Base-by-base conservation (phyloP, 2,888 invertebrate species). In the Drosophila kuntzei region DNA sequence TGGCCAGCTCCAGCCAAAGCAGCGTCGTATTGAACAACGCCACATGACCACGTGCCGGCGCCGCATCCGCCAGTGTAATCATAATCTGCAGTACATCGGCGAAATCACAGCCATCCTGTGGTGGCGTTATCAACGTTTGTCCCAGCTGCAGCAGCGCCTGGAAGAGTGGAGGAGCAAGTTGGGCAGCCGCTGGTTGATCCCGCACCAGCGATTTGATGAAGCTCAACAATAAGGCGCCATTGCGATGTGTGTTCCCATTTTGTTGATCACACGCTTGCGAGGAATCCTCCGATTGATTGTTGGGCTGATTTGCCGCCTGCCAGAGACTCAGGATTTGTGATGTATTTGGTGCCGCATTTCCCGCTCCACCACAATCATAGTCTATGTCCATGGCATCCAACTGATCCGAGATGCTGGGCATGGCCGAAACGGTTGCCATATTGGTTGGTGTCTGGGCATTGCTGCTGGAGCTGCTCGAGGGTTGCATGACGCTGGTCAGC, bases 11-110 rank as follows among this genome's bases (percentile, higher is more conserved):
- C 1, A 98, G 94, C 98, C 98, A 98, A 37, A 95, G 94, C 29
- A 94, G 92, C 0, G 96, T 95, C 0, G 97, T 96, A 34, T 96
- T 95, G 91, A 98, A 97, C 16, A 98, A 93, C 25, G 95, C 94
- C 2, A 94, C 93, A 90, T 98, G 98, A 0, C 98, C 97, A 46
- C 94, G 86, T 3, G 89, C 91, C 4, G 95, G 94, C 18, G 97
- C 96, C 18, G 97, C 96, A 91, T 97, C 97, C 0, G 98, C 98
- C 75, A 98, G 91, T 49, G 95, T 96, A 2, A 95, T 95, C 96
- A 97, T 96, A 4, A 96, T 95, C 66, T 91, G 91, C 93, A 97
- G 94, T 7, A 97, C 92, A 87, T 96, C 96, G 0, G 95, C 94
- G 89, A 97, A 96, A n/a, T 95, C 95, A n/a, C 94, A 93, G 0